Base-by-base conservation (phyloP, 2,888 invertebrate genomes). In the Drosophila infuscata region DNA sequence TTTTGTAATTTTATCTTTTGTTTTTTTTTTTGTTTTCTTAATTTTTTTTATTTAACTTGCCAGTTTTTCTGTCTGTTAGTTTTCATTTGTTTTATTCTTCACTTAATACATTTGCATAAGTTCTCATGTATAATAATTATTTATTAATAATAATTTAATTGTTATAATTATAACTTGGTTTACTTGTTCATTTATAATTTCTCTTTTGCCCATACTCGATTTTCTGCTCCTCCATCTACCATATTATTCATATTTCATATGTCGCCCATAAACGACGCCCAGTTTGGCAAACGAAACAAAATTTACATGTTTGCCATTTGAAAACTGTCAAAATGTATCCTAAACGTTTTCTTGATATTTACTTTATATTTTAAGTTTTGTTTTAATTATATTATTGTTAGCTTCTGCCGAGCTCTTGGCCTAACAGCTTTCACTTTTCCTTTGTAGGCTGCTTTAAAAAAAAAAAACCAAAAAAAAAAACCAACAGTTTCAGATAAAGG, bases 111-210 rank as follows among this genome's bases (percentile, higher is more conserved):
- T 82, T 82, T 78, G 77, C 88, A 83, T 86, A 83, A 76, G 74
- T 82, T 89, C 68, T 80, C 80, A 70, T 90, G 79, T 91, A 83
- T 87, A 90, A 89, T 90, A 84, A 85, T 82, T 86, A 79, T 86
- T 85, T 82, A 78, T 91, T 86, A 88, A 80, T 90, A 86, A 83
- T 88, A 91, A 88, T 77, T 83, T 86, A 86, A 86, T 89, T 85
- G 80, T 85, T 90, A 79, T 90, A 81, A 86, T 86, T 90, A 81
- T 90, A 86, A 90, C 87, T 83, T 88, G 72, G 66, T 90, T 86
- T 88, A 76, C 65, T 71, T 73, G 64, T 76, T 80, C 76, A 69
- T 72, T 84, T 78, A 73, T 82, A 73, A 63, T 82, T 67, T 51
- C 43, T 65, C 41, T 46, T 58, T 62, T 56, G 70, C 54, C 57